Base-by-base conservation (phyloP, 2,888 invertebrate species). In the Mellilla xanthometata region DNA sequence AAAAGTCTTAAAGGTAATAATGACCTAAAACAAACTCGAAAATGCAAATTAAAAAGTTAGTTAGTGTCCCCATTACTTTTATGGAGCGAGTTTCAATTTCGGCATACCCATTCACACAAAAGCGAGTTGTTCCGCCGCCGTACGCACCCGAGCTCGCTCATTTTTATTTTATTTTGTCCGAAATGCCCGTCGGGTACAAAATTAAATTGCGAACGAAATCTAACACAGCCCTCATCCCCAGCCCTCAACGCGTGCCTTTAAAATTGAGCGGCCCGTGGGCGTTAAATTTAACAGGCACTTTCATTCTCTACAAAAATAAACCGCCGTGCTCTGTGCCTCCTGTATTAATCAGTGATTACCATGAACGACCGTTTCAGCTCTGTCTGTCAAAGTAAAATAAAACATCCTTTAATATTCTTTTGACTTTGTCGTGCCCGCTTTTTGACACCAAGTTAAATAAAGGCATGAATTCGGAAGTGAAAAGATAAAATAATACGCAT, bases 171-270 rank as follows among this genome's bases (percentile, higher is more conserved):
- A 71, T 68, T 64, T 66, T 60, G 62, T 62, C 65, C 62, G 62
- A 72, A 73, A 74, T 64, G 60, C 59, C 68, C 68, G 65, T 56
- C 58, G 67, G 61, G 59, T 59, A 66, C 64, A 55, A 76, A 76
- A 81, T 79, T 77, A 73, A 81, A 79, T 75, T 76, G 65, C 59
- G 61, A 70, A 63, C 68, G 58, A 59, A 68, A 67, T 68, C 62
- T 67, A 68, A 68, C 64, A 61, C 63, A 58, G 62, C 54, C 58
- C 62, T 61, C 58, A 58, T 62, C 63, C 63, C 58, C 58, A 49
- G 52, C 43, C 58, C 58, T 49, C 52, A 52, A 58, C 60, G 60
- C 58, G 62, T 57, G 56, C 52, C 58, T 66, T 62, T 65, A 68
- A 67, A 63, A 60, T 56, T 55, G 52, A 42, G 52, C 54, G 55